Percentiles rank a stretch among this genome's conserved stretches.
phyloP scores from a whole-genome alignment of 2,888 invertebrate genomes.

The Carcina quercana region DNA sequence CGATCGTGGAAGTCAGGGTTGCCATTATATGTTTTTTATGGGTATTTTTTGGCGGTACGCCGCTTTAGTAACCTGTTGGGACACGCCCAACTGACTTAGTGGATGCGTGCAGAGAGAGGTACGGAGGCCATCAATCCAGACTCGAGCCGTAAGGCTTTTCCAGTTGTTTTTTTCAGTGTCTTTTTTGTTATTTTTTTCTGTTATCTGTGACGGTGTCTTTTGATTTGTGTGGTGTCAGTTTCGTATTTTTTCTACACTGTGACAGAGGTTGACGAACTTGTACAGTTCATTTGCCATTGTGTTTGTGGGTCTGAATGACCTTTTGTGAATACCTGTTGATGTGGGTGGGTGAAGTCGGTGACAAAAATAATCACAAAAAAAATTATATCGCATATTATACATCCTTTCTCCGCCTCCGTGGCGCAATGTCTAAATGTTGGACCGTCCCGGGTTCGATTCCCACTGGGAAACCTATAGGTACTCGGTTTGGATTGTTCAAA shows the following conservation, averaged over 20 bases:
- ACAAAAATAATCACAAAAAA: too few relatives aligned
- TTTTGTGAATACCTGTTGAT: constrained; percentile 9
- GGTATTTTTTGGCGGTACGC: constrained; percentile 69
- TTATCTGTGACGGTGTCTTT: constrained; percentile 51
- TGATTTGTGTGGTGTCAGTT: constrained; percentile 43
- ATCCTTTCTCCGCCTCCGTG: neutral
- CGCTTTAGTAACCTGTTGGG: constrained; percentile 67
- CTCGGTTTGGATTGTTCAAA: neutral
- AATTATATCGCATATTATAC: too few relatives aligned
- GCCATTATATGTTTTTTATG: constrained; percentile 73
- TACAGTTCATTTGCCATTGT: constrained; percentile 24
- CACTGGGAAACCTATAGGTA: neutral
- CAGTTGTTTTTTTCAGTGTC: constrained; percentile 46
- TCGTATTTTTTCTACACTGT: constrained; percentile 11
- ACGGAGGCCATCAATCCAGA: constrained; percentile 59
- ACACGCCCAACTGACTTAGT: constrained; percentile 59
- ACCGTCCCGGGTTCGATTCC: neutral
- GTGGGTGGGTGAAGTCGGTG: constrained; percentile 5
- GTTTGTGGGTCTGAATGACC: constrained; percentile 7
- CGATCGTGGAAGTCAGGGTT: constrained; percentile 64
- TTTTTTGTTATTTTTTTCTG: constrained; percentile 28
- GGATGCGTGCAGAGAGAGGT: constrained; percentile 52
- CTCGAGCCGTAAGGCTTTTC: constrained; percentile 53
- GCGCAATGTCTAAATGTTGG: too few relatives aligned
- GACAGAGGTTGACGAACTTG: constrained; percentile 22